Base-by-base conservation (phyloP, 2,113 vertebrate species). In the Dromaius novaehollandiae region DNA sequence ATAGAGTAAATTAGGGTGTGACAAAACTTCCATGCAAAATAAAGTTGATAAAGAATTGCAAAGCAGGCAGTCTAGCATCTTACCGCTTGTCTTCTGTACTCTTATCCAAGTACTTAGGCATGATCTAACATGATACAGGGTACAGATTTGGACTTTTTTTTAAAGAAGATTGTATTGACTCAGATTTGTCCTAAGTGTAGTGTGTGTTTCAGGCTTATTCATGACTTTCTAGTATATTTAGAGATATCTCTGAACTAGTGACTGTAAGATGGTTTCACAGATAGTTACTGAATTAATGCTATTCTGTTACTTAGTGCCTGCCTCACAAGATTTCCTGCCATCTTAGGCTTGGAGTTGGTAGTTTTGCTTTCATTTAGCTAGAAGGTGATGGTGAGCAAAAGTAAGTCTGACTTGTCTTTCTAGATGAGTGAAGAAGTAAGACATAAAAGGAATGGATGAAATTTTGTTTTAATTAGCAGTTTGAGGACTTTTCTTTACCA, bases 301-400 rank as follows among this genome's bases (percentile, higher is more conserved):
- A 18, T 88, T 65, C 48, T 90, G 42, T 60, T 69, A 11, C 40
- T 93, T 16, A 38, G 38, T 28, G 61, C 78, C 76, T 58, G 85
- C 76, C 84, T 75, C 68, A 34, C 88, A 53, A 71, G 87, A 85
- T 95, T 89, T 42, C 4, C 58, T 92, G 46, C 84, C 74, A 1
- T 50, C 50, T 92, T 44, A 28, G 85, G 21, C 34, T n/a, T 48
- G 17, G 63, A 70, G 53, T 48, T 16, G 58, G 53, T 51, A 32
- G 13, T 74, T 88, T 91, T 82, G 76, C 89, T 96, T 92, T 95
- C 89, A 25, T 69, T 82, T 83, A 26, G 2, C 21, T 15, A 28
- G 78, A 58, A 83, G 60, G 4, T 74, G 42, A 63, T 34, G 53
- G 64, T 21, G 44, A 90, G 8, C 70, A 26, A 9, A 56, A 77